These are phyloP conservation scores for Papilio polyxenes DNA, from an alignment of 1,140 invertebrate species.

Conservation along the genomic window DNA sequence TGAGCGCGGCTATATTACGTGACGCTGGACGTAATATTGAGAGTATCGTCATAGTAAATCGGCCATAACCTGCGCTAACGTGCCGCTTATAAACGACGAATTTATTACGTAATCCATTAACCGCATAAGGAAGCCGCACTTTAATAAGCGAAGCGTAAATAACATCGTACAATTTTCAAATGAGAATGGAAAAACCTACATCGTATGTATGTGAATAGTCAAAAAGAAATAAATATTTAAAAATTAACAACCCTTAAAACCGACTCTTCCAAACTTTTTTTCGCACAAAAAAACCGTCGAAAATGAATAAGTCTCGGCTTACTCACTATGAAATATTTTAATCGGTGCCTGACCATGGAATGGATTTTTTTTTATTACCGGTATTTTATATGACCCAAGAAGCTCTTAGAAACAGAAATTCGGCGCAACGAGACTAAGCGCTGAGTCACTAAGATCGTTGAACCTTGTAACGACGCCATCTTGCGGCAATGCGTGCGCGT, in stretches of 20 bases:
- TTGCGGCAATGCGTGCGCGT: conserved; percentile 57
- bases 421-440: conserved; percentile 53
- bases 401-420: conserved; percentile 48
- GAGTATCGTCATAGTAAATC: conserved; percentile 67
- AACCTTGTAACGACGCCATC: conserved; percentile 61
- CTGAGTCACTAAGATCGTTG: conserved; percentile 69
- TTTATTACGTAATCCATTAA: conserved; percentile 3
- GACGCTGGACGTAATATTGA: conserved; percentile 63
- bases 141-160: not conserved
- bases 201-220: not conserved
- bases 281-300: conserved; percentile 23
- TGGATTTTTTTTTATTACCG: conserved; percentile 40
- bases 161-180: not conserved
- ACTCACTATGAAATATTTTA: conserved; percentile 38
- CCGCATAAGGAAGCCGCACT: not conserved
- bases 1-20: conserved; percentile 62
- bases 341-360: conserved; percentile 38
- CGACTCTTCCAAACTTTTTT: not conserved
- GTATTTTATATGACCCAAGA: conserved; percentile 33
- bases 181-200: not conserved
- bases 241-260: not conserved
- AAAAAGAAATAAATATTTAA: not conserved
- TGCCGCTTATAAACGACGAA: conserved; percentile 55
- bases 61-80: conserved; percentile 54
- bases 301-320: conserved; percentile 37